Evolutionary conservation across 2,888 invertebrate genomes (phyloP).

Genomic region (Xestia c-nigrum): DNA sequence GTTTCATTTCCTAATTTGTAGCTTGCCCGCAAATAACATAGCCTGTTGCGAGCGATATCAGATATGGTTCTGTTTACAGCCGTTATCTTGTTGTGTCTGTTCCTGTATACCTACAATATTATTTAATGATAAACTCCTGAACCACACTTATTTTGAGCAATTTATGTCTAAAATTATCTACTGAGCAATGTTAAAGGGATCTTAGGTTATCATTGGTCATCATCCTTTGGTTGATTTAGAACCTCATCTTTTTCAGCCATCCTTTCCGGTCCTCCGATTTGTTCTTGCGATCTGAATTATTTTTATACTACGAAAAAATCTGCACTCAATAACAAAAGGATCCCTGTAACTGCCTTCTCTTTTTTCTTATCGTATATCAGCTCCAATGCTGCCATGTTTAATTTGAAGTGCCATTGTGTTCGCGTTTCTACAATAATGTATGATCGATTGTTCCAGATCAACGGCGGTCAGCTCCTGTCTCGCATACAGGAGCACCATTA

Average conservation of each 20-base stretch:
- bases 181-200: slow-evolving; percentile 41
- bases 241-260: slow-evolving; percentile 2
- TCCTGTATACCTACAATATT: slow-evolving; percentile 59
- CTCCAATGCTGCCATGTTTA: slow-evolving; percentile 4
- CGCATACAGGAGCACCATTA: slow-evolving; percentile 98
- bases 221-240: slow-evolving; percentile 31
- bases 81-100: slow-evolving; percentile 68
- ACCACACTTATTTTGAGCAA: slow-evolving; percentile 62
- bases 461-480: slow-evolving; percentile 97
- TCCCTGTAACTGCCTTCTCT: background rate
- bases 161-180: slow-evolving; percentile 56
- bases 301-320: background rate
- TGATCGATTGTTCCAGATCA: slow-evolving; percentile 90
- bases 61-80: slow-evolving; percentile 67
- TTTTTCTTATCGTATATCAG: slow-evolving; percentile 34
- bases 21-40: slow-evolving; percentile 53
- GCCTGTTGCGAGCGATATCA: slow-evolving; percentile 62
- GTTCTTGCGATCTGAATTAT: background rate
- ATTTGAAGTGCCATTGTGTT: slow-evolving; percentile 31
- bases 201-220: slow-evolving; percentile 53
- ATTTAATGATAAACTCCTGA: slow-evolving; percentile 69
- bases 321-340: background rate
- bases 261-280: slow-evolving; percentile 2
- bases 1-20: slow-evolving; percentile 57
- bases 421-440: slow-evolving; percentile 35